Percentiles rank a stretch among this genome's conserved stretches.
phyloP scores from a whole-genome alignment of 2,797 vertebrate genomes.

The Poecilia gillii region DNA sequence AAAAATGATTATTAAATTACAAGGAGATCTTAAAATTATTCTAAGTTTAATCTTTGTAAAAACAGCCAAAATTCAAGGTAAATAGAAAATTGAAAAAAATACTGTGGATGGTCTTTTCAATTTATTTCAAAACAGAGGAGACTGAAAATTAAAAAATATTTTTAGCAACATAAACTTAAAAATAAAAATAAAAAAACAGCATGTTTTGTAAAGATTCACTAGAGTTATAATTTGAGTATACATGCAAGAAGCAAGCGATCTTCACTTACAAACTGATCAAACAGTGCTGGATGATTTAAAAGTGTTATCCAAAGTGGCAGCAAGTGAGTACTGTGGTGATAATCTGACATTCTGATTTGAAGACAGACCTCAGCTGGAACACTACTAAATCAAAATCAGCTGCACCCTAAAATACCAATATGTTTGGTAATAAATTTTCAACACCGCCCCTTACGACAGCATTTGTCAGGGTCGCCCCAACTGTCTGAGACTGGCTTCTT shows the following conservation, averaged over 20 bases:
- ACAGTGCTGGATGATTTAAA: not conserved
- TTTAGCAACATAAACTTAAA: not conserved
- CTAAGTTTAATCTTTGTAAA: not conserved
- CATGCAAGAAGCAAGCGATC: not conserved
- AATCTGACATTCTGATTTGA: constrained; percentile 66
- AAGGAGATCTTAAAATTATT: not conserved
- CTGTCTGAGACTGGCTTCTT: constrained; percentile 71
- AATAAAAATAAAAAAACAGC: not conserved
- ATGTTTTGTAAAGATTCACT: not conserved
- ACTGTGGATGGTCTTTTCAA: not conserved
- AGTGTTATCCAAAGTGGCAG: not conserved
- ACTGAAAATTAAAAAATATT: not conserved
- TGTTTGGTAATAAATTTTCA: constrained; percentile 83
- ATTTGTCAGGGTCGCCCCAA: constrained; percentile 79
- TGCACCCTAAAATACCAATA: constrained; percentile 84
- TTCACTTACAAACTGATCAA: not conserved
- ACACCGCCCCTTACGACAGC: constrained; percentile 77
- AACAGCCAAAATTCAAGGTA: not conserved
- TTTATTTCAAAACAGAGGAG: not conserved
- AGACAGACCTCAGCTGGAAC: constrained; percentile 44
- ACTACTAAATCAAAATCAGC: constrained; percentile 79
- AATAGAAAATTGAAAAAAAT: not conserved
- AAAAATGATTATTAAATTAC: not conserved
- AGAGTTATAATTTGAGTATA: not conserved
- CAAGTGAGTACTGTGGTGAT: constrained; percentile 9